Conservation (phyloP, 2,113 vertebrate species). For the Channa maculata region DNA sequence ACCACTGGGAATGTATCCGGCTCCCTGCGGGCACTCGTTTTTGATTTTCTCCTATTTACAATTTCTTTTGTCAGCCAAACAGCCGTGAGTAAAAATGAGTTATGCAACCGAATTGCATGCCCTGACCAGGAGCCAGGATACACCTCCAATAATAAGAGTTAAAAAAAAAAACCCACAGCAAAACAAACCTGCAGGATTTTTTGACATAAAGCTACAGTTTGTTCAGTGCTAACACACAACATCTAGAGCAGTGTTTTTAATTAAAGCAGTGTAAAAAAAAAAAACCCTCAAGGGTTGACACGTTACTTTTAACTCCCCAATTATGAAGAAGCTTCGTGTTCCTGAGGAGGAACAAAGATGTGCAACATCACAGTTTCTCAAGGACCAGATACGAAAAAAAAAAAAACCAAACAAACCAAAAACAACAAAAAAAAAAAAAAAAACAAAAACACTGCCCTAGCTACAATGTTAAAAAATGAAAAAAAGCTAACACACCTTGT, state of each 20-base stretch:
- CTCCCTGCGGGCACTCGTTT: constrained; percentile 32
- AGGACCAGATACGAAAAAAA: constrained; percentile 36
- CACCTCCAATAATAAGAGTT: constrained; percentile 36
- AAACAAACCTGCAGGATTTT: constrained; percentile 50
- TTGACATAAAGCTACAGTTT: constrained; percentile 47
- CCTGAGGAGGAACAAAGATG: constrained; percentile 18
- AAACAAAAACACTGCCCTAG: constrained; percentile 66
- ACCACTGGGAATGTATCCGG: constrained; percentile 66
- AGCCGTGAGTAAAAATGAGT: constrained; percentile 18
- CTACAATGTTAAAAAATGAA: constrained; percentile 75
- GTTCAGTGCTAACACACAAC: constrained; percentile 62
- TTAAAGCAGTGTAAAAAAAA: constrained; percentile 42
- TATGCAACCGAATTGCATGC: constrained; percentile 14
- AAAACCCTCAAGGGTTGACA: constrained; percentile 30
- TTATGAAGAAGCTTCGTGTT: constrained; percentile 37
- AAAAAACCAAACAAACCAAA: neutral
- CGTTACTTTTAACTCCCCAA: constrained; percentile 45
- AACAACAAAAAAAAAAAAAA: too few relatives aligned
- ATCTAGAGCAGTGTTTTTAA: constrained; percentile 67
- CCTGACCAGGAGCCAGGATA: constrained; percentile 60
- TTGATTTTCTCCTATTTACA: constrained; percentile 39
- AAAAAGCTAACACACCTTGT: constrained; percentile 97
- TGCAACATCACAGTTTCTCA: constrained; percentile 37
- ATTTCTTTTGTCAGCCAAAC: constrained; percentile 36
- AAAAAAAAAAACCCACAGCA: constrained; percentile 57